These are phyloP conservation scores for Halictus rubicundus DNA, from an alignment of 1,140 invertebrate species.

Conservation along the genomic window DNA sequence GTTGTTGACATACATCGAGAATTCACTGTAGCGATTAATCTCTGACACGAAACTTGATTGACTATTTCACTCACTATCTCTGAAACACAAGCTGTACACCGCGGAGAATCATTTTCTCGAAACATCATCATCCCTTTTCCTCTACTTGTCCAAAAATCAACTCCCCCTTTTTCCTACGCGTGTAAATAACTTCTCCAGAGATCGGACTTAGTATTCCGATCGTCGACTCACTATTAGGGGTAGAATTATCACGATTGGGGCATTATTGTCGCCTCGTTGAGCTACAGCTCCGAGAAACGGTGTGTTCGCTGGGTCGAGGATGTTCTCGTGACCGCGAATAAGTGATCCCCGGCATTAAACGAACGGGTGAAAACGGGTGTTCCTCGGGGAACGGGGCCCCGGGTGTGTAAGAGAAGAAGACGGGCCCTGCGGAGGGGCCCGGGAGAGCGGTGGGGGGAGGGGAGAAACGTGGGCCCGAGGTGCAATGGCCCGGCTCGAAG, in stretches of 20 bases:
- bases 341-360: constrained; percentile 27
- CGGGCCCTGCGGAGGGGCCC: background rate
- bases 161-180: too few species aligned
- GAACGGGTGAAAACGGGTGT: constrained; percentile 1
- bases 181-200: too few species aligned
- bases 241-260: background rate
- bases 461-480: background rate
- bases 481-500: constrained; percentile 37
- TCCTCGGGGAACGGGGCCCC: background rate
- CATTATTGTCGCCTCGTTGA: constrained; percentile 10
- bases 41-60: too few species aligned
- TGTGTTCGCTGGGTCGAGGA: background rate
- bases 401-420: background rate
- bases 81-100: too few species aligned
- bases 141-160: too few species aligned
- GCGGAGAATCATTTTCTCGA: too few species aligned
- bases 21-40: too few species aligned
- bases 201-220: background rate
- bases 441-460: background rate
- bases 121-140: too few species aligned
- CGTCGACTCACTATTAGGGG: too few species aligned
- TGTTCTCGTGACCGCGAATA: background rate
- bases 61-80: background rate
- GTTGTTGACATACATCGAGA: too few species aligned
- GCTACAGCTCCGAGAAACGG: background rate